Evolutionary conservation across 2,113 vertebrate species (phyloP), one percentile per base, ranked within the genome.

Genomic region (Nymphicus hollandicus): DNA sequence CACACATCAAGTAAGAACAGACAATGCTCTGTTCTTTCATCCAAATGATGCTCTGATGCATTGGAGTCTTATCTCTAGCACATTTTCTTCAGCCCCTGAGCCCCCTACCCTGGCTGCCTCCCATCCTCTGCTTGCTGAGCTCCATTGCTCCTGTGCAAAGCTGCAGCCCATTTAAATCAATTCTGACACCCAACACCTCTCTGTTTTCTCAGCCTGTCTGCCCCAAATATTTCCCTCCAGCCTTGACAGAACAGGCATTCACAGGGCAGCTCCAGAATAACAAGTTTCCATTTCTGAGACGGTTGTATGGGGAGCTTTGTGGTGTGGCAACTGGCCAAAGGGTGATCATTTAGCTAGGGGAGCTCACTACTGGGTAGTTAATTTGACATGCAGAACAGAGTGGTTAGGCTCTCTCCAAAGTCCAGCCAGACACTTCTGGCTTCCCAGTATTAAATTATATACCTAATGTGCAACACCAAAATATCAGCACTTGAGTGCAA

Each of bases 261-360:
- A 96, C 85, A 87, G 91, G 89, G 82, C 92, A 96, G 91, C 83
- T 92, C 74, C 88, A 87, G 96, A 97, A 97, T 97, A 97, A 97
- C 97, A 97, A 96, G 94, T 97, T 98, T 97, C 96, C 97, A 97
- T 97, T 97, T 96, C 88, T 91, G 91, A 96, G 94, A 92, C 1
- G 29, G 95, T 96, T 96, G 96, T 94, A 89, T 74, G 50, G 86
- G 90, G 97, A 97, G 92, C 37, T 79, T 80, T 98, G 98, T 94
- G 98, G 98, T 89, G 43, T 98, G 98, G 98, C 98, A 96, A 66
- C 28, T 55, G 77, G 98, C 98, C 98, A 98, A 88, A 0, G 29
- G 80, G 90, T 66, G 91, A 96, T 97, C 96, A 72, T 97, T 97
- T 90, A 97, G 94, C 84, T 33, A 29, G 68, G 69, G 96, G 70